Conservation (phyloP, 2,113 vertebrate genomes). For the Syngnathus scovelli region DNA sequence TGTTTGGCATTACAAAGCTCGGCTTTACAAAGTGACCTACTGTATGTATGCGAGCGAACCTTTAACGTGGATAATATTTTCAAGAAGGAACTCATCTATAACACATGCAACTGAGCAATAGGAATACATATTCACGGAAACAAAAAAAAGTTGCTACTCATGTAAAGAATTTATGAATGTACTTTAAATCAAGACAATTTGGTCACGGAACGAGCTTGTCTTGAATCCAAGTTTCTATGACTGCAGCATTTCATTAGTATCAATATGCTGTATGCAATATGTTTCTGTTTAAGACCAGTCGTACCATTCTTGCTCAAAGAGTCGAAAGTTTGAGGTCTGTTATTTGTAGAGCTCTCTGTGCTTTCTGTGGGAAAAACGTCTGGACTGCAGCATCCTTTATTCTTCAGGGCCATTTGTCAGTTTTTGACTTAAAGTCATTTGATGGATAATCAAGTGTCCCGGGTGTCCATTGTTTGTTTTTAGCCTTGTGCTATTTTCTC, state of each 20-base stretch:
- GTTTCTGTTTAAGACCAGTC: neutral
- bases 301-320: neutral
- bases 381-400: neutral
- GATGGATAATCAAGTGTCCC: neutral
- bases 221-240: neutral
- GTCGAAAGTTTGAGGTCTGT: constrained; percentile 4
- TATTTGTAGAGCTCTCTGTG: neutral
- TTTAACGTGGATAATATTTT: constrained; percentile 30
- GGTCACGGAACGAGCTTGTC: neutral
- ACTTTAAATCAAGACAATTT: neutral
- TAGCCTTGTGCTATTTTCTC: neutral
- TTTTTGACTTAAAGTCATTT: neutral
- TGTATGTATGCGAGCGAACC: constrained; percentile 23
- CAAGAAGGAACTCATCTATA: constrained; percentile 33
- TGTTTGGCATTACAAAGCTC: constrained; percentile 22
- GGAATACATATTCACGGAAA: neutral
- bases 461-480: neutral
- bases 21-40: constrained; percentile 22
- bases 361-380: neutral
- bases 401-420: neutral
- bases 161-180: constrained; percentile 33
- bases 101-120: constrained; percentile 11
- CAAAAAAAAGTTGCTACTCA: constrained; percentile 10
- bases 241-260: neutral
- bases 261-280: neutral